Evolutionary conservation across 2,888 invertebrate genomes (phyloP).

Genomic region (Callyntrura sp.): DNA sequence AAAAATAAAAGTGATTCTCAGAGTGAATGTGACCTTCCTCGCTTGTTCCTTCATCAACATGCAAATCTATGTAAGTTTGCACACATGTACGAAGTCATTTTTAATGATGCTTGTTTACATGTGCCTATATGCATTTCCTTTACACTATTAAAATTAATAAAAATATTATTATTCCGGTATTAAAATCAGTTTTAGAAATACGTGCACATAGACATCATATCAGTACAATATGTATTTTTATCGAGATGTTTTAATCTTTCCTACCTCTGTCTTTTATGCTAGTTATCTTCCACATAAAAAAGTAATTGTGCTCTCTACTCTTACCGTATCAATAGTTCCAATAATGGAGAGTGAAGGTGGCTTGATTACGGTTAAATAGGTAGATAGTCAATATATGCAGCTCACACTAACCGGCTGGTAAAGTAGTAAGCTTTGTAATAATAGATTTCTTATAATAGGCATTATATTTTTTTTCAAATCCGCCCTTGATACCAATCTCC

Average conservation of each 20-base stretch:
- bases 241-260: neutral
- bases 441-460: neutral
- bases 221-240: neutral
- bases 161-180: constrained; percentile 10
- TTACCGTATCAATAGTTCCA: neutral
- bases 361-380: neutral
- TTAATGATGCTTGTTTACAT: neutral
- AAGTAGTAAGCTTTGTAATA: neutral
- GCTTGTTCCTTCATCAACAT: neutral
- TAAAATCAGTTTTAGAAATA: neutral
- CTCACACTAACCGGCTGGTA: neutral
- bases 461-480: constrained; percentile 39
- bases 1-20: neutral
- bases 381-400: neutral
- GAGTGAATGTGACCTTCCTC: constrained; percentile 41
- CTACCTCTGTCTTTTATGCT: neutral
- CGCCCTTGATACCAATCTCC: constrained; percentile 49
- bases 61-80: too few species aligned
- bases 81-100: too few species aligned
- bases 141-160: neutral
- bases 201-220: neutral
- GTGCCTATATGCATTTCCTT: neutral
- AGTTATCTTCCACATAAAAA: neutral
- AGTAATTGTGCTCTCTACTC: constrained; percentile 6
- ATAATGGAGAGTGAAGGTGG: constrained; percentile 17